phyloP scores from a whole-genome alignment of 2,888 invertebrate genomes.

The Philereme vetulata region DNA sequence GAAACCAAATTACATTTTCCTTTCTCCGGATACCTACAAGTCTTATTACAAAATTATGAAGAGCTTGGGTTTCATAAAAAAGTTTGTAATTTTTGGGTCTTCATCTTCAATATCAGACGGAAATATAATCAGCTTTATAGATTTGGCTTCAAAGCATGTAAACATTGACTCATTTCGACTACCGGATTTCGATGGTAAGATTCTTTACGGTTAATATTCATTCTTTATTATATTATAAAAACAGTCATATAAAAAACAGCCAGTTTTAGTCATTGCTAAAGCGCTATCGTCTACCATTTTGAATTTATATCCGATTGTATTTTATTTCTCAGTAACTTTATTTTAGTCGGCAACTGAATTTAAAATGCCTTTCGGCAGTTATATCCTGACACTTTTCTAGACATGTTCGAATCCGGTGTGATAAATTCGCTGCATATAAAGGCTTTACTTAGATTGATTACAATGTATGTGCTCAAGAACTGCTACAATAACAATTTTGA shows the following conservation, averaged over 20 bases:
- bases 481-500: too few relatives aligned
- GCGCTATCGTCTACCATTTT: too few relatives aligned
- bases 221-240: too few relatives aligned
- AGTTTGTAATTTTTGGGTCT: slow-evolving; percentile 51
- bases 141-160: slow-evolving; percentile 37
- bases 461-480: too few relatives aligned
- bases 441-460: too few relatives aligned
- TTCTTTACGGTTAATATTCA: background rate
- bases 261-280: too few relatives aligned
- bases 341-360: background rate
- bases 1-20: slow-evolving; percentile 61
- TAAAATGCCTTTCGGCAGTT: background rate
- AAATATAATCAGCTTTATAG: slow-evolving; percentile 44
- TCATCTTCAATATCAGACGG: slow-evolving; percentile 30
- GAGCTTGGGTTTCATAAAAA: slow-evolving; percentile 42
- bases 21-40: slow-evolving; percentile 55
- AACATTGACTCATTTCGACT: slow-evolving; percentile 47
- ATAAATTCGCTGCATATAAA: background rate
- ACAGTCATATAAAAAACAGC: too few relatives aligned
- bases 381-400: background rate
- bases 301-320: background rate
- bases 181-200: slow-evolving; percentile 52
- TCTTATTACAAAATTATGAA: slow-evolving; percentile 47
- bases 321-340: background rate
- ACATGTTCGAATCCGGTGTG: background rate